Evolutionary conservation across 2,113 vertebrate species (phyloP).

Genomic region (Equus quagga): DNA sequence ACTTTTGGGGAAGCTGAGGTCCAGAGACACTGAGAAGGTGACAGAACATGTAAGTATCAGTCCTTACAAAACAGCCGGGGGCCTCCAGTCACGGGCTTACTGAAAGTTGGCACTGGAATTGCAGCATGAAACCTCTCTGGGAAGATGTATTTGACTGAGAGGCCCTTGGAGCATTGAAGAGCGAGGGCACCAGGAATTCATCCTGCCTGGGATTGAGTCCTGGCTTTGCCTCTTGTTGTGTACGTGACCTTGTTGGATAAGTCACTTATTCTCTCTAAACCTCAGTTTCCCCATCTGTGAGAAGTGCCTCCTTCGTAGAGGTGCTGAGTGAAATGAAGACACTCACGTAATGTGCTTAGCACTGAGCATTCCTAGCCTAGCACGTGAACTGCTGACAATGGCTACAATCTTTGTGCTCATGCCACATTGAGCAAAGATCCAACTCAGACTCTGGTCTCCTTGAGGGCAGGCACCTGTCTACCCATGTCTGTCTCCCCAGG

Average conservation of each 20-base stretch:
- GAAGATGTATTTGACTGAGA: fast-evolving
- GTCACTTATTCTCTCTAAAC: background rate
- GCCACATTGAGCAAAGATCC: background rate
- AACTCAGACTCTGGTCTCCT: background rate
- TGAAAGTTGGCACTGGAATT: fast-evolving
- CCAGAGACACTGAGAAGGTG: background rate
- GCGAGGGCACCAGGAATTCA: fast-evolving
- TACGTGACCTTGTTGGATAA: background rate
- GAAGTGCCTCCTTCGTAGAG: background rate
- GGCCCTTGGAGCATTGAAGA: background rate
- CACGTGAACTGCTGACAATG: fast-evolving
- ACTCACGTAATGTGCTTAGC: background rate
- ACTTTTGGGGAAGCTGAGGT: background rate
- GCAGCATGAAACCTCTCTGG: background rate
- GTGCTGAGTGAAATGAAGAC: too few relatives aligned
- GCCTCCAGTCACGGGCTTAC: too few relatives aligned
- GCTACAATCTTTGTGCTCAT: fast-evolving
- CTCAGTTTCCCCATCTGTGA: background rate
- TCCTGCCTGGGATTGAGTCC: background rate
- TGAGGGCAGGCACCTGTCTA: background rate
- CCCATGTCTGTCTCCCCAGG: too few relatives aligned
- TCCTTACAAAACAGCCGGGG: background rate
- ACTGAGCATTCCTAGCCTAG: background rate
- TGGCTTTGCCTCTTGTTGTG: background rate
- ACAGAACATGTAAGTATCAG: background rate